phyloP scores from a whole-genome alignment of 2,888 invertebrate species.

The Troides aeacus region DNA sequence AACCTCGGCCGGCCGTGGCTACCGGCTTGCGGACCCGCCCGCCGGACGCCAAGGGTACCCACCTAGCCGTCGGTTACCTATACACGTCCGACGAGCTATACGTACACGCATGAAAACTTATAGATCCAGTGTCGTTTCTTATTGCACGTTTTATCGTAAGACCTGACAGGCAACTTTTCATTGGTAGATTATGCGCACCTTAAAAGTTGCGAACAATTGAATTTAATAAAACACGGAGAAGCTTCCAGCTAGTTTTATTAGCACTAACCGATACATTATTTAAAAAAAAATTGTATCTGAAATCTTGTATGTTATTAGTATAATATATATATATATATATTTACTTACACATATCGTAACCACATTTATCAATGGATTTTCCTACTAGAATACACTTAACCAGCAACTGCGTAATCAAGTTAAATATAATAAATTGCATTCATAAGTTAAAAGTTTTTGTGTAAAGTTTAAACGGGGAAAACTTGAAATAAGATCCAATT shows the following conservation, averaged over 20 bases:
- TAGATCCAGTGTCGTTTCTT: slow-evolving; percentile 47
- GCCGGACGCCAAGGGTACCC: slow-evolving; percentile 39
- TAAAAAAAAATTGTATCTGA: background rate
- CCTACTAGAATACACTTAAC: slow-evolving; percentile 25
- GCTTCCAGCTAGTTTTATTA: background rate
- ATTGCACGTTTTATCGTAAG: slow-evolving; percentile 63
- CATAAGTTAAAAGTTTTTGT: slow-evolving; percentile 30
- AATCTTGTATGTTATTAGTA: background rate
- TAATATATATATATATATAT: too few relatives aligned
- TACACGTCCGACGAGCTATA: slow-evolving; percentile 28
- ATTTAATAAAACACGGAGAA: background rate
- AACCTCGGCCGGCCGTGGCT: slow-evolving; percentile 47
- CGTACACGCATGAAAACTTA: slow-evolving; percentile 42
- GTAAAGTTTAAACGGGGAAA: slow-evolving; percentile 46
- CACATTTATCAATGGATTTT: too few relatives aligned
- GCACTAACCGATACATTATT: background rate
- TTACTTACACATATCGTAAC: too few relatives aligned
- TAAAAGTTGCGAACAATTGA: slow-evolving; percentile 42
- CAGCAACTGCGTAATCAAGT: slow-evolving; percentile 46
- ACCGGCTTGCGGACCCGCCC: slow-evolving; percentile 55
- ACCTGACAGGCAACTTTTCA: slow-evolving; percentile 53
- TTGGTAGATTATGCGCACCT: slow-evolving; percentile 53
- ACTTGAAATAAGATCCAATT: slow-evolving; percentile 41
- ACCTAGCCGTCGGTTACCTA: slow-evolving; percentile 33
- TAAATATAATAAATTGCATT: slow-evolving; percentile 48